Base-by-base conservation (phyloP, 2,113 vertebrate species). In the Microcebus ravelobensis region DNA sequence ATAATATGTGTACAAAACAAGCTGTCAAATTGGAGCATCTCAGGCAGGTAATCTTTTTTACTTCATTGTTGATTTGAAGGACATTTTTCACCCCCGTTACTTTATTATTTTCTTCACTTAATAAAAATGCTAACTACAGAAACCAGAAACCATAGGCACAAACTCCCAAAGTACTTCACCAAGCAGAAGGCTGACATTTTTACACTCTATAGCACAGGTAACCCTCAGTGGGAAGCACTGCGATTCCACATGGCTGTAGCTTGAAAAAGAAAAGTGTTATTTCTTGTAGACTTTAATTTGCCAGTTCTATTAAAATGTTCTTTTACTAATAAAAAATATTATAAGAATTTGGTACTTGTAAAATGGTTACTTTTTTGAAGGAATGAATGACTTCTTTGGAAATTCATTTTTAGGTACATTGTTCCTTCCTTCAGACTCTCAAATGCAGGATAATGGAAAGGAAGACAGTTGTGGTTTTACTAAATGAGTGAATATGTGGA, bases 361-460 rank as follows among this genome's bases (percentile, higher is more conserved):
- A 96, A 88, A 83, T 67, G 3, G 5, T 86, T 80, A 45, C 29
- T 67, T 34, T 87, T 79, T 61, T 55, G 42, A 92, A 71, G 10
- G 18, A 94, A 91, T 1, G 4, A 74, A 31, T 89, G 21, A 63
- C 2, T 71, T 74, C 17, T 45, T 87, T 90, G 34, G 18, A 74
- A 83, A 59, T 81, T 17, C 9, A n/a, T 50, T 50, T 83, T 95
- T 70, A 93, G 36, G 42, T 42, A 15, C 3, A 0, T 45, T 79
- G 3, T 18, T 52, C 0, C 27, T 93, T 45, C 65, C 96, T 96
- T 84, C 29, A 89, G 57, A 74, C 0, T 70, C 65, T 94, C 92
- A 86, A 87, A 87, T 87, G 92, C 31, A 89, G 14, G 36, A 71
- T 45, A 4, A 94, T 17, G 14, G 71, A 39, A 31, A 96, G 57